A percentile compares a stretch with the other conserved stretches of the same genome.
phyloP scores from a whole-genome alignment of 1,140 invertebrate species.

The Drosophila suzukii region DNA sequence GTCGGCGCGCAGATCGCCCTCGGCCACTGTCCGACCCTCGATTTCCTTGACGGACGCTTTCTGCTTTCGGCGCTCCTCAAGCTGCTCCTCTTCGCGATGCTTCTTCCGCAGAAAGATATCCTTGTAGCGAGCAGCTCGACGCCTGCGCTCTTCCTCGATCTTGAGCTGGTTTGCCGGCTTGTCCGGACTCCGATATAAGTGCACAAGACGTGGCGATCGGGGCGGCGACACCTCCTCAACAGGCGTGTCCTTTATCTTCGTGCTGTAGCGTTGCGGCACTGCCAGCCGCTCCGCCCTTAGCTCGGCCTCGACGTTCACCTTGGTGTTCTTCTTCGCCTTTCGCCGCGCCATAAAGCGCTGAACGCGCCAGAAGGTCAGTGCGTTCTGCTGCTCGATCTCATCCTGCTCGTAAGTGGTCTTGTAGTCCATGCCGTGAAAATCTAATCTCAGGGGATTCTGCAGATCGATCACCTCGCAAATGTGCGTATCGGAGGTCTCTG shows the following conservation, averaged over 20 bases:
- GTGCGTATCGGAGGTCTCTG: conserved; percentile 62
- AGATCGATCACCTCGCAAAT: conserved; percentile 79
- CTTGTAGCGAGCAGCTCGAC: conserved; percentile 68
- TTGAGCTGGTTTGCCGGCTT: conserved; percentile 61
- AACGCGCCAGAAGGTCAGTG: conserved; percentile 64
- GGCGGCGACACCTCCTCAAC: not conserved
- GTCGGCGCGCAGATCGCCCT: conserved; percentile 53
- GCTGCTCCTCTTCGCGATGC: conserved; percentile 14
- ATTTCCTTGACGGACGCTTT: conserved; percentile 44
- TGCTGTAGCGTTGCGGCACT: conserved; percentile 46
- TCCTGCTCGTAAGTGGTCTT: conserved; percentile 74
- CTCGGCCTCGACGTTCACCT: conserved; percentile 57
- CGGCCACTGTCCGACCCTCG: conserved; percentile 55
- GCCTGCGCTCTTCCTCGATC: conserved; percentile 51
- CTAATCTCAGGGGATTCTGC: conserved; percentile 73
- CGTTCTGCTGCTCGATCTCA: conserved; percentile 74
- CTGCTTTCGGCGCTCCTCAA: conserved; percentile 18
- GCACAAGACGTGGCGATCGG: conserved; percentile 32
- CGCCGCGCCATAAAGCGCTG: conserved; percentile 64
- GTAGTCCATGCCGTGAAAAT: conserved; percentile 82
- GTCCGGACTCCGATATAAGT: conserved; percentile 60
- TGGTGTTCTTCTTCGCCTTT: conserved; percentile 45
- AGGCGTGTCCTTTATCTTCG: conserved; percentile 53
- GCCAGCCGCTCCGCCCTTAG: conserved; percentile 56
- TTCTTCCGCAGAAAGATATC: conserved; percentile 69